phyloP scores from a whole-genome alignment of 2,113 vertebrate genomes.

The Cryptomyrus ogoouensis region DNA sequence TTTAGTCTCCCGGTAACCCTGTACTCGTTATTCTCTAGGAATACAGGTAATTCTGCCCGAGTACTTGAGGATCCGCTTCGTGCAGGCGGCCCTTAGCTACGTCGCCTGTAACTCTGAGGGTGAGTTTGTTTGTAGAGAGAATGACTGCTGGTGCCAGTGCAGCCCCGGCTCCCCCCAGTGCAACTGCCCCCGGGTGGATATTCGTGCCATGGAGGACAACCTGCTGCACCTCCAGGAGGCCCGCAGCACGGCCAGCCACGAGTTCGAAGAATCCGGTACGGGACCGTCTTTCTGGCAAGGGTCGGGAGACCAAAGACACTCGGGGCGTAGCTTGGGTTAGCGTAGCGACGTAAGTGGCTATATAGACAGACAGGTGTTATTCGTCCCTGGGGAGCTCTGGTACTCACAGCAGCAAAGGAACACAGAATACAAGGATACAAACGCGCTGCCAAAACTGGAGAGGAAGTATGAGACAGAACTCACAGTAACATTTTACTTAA shows the following conservation, averaged over 20 bases:
- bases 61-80: constrained; percentile 62
- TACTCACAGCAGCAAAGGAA: background rate
- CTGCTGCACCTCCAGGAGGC: constrained; percentile 60
- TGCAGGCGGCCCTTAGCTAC: constrained; percentile 70
- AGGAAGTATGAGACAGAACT: background rate
- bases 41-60: constrained; percentile 67
- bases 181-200: constrained; percentile 65
- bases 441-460: background rate
- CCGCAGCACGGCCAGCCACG: constrained; percentile 59
- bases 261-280: constrained; percentile 68
- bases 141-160: constrained; percentile 71
- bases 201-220: constrained; percentile 64
- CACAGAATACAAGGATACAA: background rate
- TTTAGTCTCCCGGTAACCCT: constrained; percentile 39
- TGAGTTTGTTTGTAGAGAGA: constrained; percentile 65
- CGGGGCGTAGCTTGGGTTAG: background rate
- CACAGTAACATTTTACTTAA: background rate
- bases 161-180: constrained; percentile 59
- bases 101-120: constrained; percentile 70
- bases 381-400: background rate
- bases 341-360: background rate
- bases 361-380: background rate
- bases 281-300: background rate
- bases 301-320: background rate
- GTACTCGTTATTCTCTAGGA: constrained; percentile 48